phyloP scores from a whole-genome alignment of 2,797 vertebrate species.

The Anguilla pacifica region DNA sequence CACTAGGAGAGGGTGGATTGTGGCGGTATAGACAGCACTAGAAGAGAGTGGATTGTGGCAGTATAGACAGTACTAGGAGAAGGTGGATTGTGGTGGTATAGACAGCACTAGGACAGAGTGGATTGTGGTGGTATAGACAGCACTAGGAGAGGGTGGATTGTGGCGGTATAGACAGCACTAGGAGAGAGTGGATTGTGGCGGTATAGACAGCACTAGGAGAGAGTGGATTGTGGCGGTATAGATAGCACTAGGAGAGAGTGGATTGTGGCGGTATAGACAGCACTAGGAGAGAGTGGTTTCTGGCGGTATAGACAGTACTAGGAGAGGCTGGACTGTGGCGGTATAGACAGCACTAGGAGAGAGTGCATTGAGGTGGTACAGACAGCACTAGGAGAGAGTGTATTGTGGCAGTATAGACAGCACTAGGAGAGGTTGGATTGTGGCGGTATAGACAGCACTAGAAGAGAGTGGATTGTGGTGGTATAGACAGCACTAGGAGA shows the following conservation, averaged over 20 bases:
- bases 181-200: not conserved
- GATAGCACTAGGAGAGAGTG: not conserved
- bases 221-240: not conserved
- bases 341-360: not conserved
- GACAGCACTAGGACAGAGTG: not conserved
- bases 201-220: not conserved
- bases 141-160: not conserved
- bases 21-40: not conserved
- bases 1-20: not conserved
- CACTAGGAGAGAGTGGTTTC: not conserved
- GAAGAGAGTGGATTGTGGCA: not conserved
- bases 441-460: not conserved
- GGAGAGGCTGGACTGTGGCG: not conserved
- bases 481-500: not conserved
- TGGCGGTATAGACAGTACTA: not conserved
- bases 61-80: not conserved
- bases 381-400: not conserved
- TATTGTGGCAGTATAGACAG: not conserved
- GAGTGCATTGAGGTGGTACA: not conserved
- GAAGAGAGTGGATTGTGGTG: not conserved
- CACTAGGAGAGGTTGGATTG: not conserved
- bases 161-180: no score
- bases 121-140: not conserved
- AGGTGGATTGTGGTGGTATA: not conserved
- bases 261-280: not conserved